phyloP scores from a whole-genome alignment of 2,888 invertebrate species.

The Drosophila limbata region DNA sequence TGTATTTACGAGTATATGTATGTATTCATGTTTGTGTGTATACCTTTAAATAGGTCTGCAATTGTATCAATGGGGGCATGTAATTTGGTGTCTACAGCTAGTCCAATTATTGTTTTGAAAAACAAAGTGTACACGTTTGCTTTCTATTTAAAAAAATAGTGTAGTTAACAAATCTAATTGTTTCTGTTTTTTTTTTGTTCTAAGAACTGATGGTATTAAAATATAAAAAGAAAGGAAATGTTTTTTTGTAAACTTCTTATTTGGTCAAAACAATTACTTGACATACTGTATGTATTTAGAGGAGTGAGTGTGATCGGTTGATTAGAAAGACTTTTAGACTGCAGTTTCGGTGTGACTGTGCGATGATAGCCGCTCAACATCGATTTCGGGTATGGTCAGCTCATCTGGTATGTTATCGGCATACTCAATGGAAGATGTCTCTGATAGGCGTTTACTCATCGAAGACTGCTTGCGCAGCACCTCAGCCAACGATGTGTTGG shows the following conservation, averaged over 20 bases:
- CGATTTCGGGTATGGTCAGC: slow-evolving; percentile 95
- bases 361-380: slow-evolving; percentile 95
- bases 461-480: slow-evolving; percentile 97
- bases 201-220: background rate
- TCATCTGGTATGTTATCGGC: slow-evolving; percentile 95
- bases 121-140: background rate
- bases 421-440: slow-evolving; percentile 96
- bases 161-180: background rate
- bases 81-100: background rate
- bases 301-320: background rate
- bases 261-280: background rate
- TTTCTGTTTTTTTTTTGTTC: background rate
- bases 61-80: slow-evolving; percentile 13
- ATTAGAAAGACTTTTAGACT: slow-evolving; percentile 87
- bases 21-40: background rate
- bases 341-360: slow-evolving; percentile 98
- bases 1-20: slow-evolving; percentile 11
- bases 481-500: slow-evolving; percentile 96
- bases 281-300: slow-evolving; percentile 1
- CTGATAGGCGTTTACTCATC: slow-evolving; percentile 95
- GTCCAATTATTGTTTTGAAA: slow-evolving; percentile 1
- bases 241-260: slow-evolving; percentile 16
- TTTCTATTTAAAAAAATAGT: background rate
- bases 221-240: background rate
- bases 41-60: slow-evolving; percentile 1